Evolutionary conservation across 2,888 invertebrate species (phyloP), one percentile per base, ranked within the genome.

Genomic region (Trachelus iudaicus): DNA sequence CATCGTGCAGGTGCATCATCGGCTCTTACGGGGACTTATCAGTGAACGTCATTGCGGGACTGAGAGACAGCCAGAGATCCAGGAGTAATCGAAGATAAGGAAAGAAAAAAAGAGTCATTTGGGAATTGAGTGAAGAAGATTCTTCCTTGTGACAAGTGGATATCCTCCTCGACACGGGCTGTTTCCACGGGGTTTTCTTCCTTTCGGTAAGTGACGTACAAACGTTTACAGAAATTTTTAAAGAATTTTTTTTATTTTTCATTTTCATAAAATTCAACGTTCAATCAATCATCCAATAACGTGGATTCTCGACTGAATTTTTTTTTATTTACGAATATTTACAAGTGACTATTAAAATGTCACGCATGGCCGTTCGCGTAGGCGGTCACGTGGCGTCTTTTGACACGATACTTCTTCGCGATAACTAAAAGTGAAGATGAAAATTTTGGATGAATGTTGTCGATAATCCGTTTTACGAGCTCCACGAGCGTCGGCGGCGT

Each of bases 1-100:
- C 83, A 82, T 79, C 81, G 81, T 81, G 79, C 80, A 82, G 77
- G 80, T 84, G 84, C 79, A 69, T 40, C 9, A 0, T 6, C 15
- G 15, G 23, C 15, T 40, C 15, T 40, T 23, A 40, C 40, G 40
- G 23, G 40, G 40, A 40, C 15, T 40, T 69, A 69, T 30, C 71
- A 33, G 71, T 69, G 71, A 33, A 69, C 71, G 71, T 69, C 31
- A 33, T 12, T 69, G 31, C 31, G 31, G 4, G 4, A 40, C 40
- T 0, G 40, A 40, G 40, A 15, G 23, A 40, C 15, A 15, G 6
- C 6, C 23, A 9, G 9, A 40, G 40, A 40, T 37, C 4, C 13
- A 15, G 13, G 13, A 37, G 13, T 37, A 3, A 12, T 15, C 13
- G 12, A 37, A 37, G 37, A 37, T 37, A 40, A 40, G 40, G 6